phyloP scores from a whole-genome alignment of 2,113 vertebrate genomes.

The Muscicapa adusta region DNA sequence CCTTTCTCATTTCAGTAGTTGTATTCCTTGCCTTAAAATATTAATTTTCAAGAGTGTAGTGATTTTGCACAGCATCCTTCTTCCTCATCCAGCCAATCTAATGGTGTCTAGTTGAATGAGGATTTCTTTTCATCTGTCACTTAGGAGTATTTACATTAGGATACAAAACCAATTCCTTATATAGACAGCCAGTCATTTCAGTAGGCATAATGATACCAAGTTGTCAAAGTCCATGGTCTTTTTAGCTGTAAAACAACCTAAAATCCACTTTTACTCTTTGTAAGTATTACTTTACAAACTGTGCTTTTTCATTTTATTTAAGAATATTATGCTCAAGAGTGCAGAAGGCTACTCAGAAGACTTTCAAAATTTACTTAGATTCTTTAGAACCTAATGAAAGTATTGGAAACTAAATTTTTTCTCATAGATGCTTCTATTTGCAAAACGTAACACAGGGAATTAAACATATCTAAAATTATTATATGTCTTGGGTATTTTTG shows the following conservation, averaged over 20 bases:
- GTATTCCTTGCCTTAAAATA: not conserved
- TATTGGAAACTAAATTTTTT: not conserved
- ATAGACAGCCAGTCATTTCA: not conserved
- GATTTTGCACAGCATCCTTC: not conserved
- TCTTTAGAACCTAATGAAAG: not conserved
- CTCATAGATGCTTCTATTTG: not conserved
- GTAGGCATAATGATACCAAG: not conserved
- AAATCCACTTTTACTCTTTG: not conserved
- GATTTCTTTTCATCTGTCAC: not conserved
- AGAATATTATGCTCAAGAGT: not conserved
- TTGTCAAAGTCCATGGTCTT: not conserved
- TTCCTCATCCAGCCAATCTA: not conserved
- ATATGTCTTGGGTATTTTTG: not conserved
- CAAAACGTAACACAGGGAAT: not conserved
- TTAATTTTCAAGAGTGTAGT: not conserved
- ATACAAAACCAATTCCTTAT: not conserved
- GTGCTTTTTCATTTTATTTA: not conserved
- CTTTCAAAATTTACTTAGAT: not conserved
- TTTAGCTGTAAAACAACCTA: not conserved
- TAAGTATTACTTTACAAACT: not conserved
- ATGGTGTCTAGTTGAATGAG: not conserved
- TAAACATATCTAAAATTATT: not conserved
- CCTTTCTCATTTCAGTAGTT: not conserved
- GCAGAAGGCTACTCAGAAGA: not conserved
- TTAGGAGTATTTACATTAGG: not conserved